phyloP scores from a whole-genome alignment of 1,140 invertebrate species.

The Zaprionus taronus region DNA sequence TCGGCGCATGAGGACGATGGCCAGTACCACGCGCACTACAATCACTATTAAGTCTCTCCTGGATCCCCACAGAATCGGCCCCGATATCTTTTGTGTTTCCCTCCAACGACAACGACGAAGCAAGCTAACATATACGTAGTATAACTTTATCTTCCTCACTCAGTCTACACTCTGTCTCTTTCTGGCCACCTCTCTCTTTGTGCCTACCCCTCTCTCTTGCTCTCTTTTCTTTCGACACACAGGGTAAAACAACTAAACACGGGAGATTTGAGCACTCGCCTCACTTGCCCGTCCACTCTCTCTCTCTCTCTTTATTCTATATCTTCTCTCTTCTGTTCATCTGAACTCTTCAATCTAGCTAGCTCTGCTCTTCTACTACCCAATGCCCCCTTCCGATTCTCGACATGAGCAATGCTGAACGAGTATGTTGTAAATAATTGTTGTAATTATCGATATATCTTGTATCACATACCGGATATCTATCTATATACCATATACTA shows the following conservation, averaged over 20 bases:
- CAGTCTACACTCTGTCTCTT: background rate
- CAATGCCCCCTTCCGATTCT: constrained; percentile 18
- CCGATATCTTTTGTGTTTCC: constrained; percentile 30
- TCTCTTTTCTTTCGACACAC: constrained; percentile 34
- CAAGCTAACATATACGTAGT: constrained; percentile 47
- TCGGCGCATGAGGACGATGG: constrained; percentile 74
- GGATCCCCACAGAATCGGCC: constrained; percentile 24
- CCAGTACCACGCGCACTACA: constrained; percentile 68
- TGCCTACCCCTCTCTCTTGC: constrained; percentile 2
- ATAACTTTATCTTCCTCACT: constrained; percentile 33
- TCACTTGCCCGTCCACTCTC: constrained; percentile 55
- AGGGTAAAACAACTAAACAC: constrained; percentile 42
- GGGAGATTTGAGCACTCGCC: constrained; percentile 59
- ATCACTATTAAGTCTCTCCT: constrained; percentile 59
- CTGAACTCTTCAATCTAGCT: constrained; percentile 20
- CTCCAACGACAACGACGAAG: constrained; percentile 57
- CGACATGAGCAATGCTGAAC: constrained; percentile 66
- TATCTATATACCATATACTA: constrained; percentile 43
- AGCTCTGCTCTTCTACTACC: constrained; percentile 8
- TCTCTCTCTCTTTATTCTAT: constrained; percentile 13
- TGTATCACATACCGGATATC: constrained; percentile 47
- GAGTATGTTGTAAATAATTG: constrained; percentile 80
- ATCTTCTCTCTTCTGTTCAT: constrained; percentile 15
- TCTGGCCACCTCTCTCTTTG: background rate
- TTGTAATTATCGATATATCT: constrained; percentile 69